Conservation (phyloP, 2,888 invertebrate genomes). For the Nomada fucata region DNA sequence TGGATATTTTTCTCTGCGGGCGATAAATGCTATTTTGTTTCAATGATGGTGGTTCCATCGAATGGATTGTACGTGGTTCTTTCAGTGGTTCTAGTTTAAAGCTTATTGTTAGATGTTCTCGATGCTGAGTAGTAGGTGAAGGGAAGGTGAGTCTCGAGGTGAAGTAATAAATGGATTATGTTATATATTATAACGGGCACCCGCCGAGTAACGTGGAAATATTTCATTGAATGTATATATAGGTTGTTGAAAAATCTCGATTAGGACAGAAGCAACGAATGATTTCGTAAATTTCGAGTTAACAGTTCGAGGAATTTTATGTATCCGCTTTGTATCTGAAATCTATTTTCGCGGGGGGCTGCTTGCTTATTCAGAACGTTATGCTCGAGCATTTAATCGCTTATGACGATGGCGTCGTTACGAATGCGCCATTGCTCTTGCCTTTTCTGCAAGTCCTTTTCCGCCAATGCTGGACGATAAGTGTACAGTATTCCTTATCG, state of each 20-base stretch:
- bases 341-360: slow-evolving; percentile 41
- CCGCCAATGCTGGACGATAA: slow-evolving; percentile 45
- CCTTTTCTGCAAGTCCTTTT: slow-evolving; percentile 47
- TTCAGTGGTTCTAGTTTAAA: not conserved
- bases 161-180: too few species aligned
- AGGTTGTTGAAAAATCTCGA: too few species aligned
- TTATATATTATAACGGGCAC: too few species aligned
- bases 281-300: too few species aligned
- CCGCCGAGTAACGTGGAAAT: too few species aligned
- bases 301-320: slow-evolving; percentile 74
- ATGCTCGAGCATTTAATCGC: slow-evolving; percentile 49
- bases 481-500: slow-evolving; percentile 56
- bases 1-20: too few species aligned
- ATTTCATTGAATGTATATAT: too few species aligned
- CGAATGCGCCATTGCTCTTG: slow-evolving; percentile 69
- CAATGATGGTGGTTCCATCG: not conserved
- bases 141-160: too few species aligned
- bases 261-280: too few species aligned
- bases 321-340: slow-evolving; percentile 78
- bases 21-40: too few species aligned
- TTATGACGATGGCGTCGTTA: slow-evolving; percentile 72
- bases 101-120: not conserved
- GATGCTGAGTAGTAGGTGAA: not conserved
- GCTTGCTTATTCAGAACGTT: too few species aligned
- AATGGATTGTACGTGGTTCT: not conserved